A percentile compares a stretch with the other conserved stretches of the same genome.
phyloP scores from a whole-genome alignment of 2,113 vertebrate genomes.

The Jaculus jaculus region DNA sequence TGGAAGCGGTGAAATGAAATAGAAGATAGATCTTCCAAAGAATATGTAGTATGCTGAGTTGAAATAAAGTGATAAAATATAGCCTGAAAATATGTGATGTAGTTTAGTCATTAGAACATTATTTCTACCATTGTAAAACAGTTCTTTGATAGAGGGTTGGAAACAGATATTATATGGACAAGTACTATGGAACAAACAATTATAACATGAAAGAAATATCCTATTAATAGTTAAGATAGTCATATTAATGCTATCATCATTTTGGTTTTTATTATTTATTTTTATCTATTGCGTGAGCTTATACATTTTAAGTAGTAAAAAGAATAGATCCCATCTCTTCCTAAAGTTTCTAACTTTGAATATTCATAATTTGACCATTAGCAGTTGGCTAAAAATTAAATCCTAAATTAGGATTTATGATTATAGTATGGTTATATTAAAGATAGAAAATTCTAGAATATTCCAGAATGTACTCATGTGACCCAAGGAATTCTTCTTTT shows the following conservation, averaged over 20 bases:
- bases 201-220: neutral
- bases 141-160: neutral
- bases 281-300: neutral
- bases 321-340: neutral
- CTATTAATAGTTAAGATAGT: neutral
- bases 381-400: neutral
- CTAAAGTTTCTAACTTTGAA: neutral
- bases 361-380: neutral
- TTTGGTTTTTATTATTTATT: neutral
- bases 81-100: neutral
- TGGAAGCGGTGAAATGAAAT: neutral
- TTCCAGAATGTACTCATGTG: neutral
- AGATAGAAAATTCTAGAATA: neutral
- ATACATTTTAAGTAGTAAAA: neutral
- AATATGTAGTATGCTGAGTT: neutral
- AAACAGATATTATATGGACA: neutral
- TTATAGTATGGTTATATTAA: neutral
- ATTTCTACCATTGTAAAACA: neutral
- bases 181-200: neutral
- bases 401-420: neutral
- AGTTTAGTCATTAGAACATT: neutral
- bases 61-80: constrained; percentile 11
- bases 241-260: neutral
- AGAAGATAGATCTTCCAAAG: neutral
- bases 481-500: neutral